Conservation (phyloP, 1,140 invertebrate genomes). For the Drosophila repletoides region DNA sequence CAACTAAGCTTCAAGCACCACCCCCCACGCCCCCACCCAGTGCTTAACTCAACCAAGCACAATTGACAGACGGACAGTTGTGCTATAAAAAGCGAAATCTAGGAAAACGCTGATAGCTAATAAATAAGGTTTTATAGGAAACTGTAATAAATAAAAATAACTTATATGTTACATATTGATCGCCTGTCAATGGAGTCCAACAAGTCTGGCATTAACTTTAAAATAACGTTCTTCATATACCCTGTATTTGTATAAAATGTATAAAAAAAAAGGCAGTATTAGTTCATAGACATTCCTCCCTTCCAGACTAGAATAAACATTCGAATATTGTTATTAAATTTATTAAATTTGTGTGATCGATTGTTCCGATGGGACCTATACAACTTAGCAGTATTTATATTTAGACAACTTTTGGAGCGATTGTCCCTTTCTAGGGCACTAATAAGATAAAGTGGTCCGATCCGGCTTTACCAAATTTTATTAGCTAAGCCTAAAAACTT, state of each 20-base stretch:
- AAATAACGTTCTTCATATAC: background rate
- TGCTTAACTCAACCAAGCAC: slow-evolving; percentile 6
- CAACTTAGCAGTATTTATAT: no score
- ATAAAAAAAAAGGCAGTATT: background rate
- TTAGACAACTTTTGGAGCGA: no score
- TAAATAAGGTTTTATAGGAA: slow-evolving; percentile 7
- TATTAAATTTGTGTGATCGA: no score
- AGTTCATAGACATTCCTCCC: no score
- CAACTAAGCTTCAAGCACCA: background rate
- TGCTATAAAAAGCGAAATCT: background rate
- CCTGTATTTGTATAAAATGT: background rate
- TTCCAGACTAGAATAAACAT: background rate
- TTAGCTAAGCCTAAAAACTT: no score
- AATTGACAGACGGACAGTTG: background rate
- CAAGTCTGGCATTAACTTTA: background rate
- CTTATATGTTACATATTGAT: slow-evolving; percentile 8
- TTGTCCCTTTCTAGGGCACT: no score
- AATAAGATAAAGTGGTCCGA: no score
- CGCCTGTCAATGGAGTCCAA: slow-evolving; percentile 1
- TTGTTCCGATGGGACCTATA: no score
- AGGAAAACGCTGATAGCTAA: background rate
- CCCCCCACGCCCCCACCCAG: no score
- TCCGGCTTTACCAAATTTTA: no score
- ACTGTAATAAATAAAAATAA: slow-evolving; percentile 2
- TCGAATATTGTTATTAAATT: no score